Percentiles rank a stretch among this genome's conserved stretches.
These are phyloP conservation scores for Caprella mutica DNA, from an alignment of 2,888 invertebrate species.

Conservation along the genomic window DNA sequence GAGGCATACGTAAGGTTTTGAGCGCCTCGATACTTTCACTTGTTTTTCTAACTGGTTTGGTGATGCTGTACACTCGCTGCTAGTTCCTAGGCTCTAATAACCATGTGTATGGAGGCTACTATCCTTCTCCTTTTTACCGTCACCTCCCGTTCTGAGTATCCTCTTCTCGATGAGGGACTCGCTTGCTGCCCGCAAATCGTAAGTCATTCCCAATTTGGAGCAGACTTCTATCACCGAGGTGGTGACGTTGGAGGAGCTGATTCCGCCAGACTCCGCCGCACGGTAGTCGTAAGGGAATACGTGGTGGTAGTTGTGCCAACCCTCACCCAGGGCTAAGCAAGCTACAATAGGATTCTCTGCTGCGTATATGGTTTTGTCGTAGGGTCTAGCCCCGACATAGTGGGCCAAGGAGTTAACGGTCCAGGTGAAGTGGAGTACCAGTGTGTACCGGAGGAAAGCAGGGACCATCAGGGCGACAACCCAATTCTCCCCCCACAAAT, in stretches of 20 bases:
- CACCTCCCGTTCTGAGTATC: conserved; percentile 59
- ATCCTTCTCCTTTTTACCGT: no score
- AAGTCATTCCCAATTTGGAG: conserved; percentile 72
- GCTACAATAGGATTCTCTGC: conserved; percentile 37
- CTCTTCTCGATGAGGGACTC: conserved; percentile 57
- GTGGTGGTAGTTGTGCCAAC: conserved; percentile 92
- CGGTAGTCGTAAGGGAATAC: conserved; percentile 89
- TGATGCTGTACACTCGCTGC: no score
- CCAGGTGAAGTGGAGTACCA: conserved; percentile 81
- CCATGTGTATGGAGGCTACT: no score
- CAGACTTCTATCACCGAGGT: conserved; percentile 67
- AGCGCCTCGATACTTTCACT: no score
- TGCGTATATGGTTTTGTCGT: conserved; percentile 51
- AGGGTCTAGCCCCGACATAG: conserved; percentile 83
- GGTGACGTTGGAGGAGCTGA: conserved; percentile 55
- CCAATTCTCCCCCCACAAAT: conserved; percentile 69
- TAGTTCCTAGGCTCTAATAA: no score
- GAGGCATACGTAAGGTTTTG: no score
- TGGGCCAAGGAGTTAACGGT: conserved; percentile 92
- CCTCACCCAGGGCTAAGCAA: conserved; percentile 61
- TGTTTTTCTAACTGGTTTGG: no score
- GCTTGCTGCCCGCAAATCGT: conserved; percentile 66
- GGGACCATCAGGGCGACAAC: conserved; percentile 71
- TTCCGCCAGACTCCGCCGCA: conserved; percentile 68
- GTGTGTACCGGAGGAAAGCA: conserved; percentile 64